Base-by-base conservation (phyloP, 2,888 invertebrate genomes). In the Lithophane ornitopus region DNA sequence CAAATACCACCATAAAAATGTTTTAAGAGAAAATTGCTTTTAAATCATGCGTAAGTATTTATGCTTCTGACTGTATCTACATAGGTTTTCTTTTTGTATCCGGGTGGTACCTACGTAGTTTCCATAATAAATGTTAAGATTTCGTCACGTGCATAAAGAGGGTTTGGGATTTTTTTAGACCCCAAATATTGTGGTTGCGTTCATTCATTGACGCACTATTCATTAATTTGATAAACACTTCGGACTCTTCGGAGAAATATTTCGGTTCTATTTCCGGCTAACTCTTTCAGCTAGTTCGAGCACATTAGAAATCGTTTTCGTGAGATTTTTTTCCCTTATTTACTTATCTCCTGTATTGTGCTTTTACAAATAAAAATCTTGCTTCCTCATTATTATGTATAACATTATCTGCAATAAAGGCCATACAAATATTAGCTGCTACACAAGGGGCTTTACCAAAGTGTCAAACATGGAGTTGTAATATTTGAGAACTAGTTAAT, bases 81-180 rank as follows among this genome's bases (percentile, higher is more conserved):
- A 58, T 3, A n/a, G 28, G 44, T 69, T 72, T 4, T 72, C 28
- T 41, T 74, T 81, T 77, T 84, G 65, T 11, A 80, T 68, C 26
- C 66, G 62, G 52, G 26, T 68, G 1, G 9, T n/a, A 34, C 34
- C 34, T 34, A 39, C 28, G 52, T 71, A 68, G 8, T 80, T 83
- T 63, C 76, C 34, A 58, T 49, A 63, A n/a, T n/a, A n/a, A n/a
- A n/a, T 41, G 7, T 73, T 22, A 6, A 39, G 39, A 56, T 72
- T 44, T 68, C 54, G 26, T 81, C 49, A 79, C 44, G n/a, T 54
- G 26, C 14, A 8, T 8, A 16, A 22, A 26, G 46, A 61, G 49
- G 8, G 11, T 63, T 61, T 76, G 62, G 81, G 79, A 26, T 69
- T 82, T 79, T 39, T 28, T 34, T 19, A 74, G 62, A 72, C 46